phyloP scores from a whole-genome alignment of 2,797 vertebrate species.

The Sebastiscus albofasciatus region DNA sequence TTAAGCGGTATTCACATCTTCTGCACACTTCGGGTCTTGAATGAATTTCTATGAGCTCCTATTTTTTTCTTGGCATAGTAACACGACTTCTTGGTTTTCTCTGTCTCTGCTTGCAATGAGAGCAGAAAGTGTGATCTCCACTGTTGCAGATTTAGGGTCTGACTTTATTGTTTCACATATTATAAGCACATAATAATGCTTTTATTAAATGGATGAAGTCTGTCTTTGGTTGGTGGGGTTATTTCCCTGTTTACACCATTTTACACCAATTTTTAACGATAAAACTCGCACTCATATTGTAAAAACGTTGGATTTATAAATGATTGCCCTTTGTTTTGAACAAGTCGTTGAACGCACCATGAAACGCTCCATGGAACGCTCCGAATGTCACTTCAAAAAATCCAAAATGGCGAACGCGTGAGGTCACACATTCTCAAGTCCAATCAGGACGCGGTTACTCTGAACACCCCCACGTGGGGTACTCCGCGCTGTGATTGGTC shows the following conservation, averaged over 20 bases:
- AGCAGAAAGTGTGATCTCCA: conserved; percentile 3
- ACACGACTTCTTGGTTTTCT: conserved; percentile 9
- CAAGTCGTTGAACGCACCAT: conserved; percentile 76
- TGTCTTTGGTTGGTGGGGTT: not conserved
- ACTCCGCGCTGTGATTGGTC: conserved; percentile 70
- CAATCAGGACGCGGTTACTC: conserved; percentile 72
- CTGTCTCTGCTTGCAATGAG: not conserved
- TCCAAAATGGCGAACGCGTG: conserved; percentile 90
- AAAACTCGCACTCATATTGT: not conserved
- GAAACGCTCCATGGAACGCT: conserved; percentile 33
- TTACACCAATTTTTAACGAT: not conserved
- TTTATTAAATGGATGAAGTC: not conserved
- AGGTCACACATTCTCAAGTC: conserved; percentile 75
- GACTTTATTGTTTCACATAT: not conserved
- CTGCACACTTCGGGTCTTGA: conserved; percentile 21
- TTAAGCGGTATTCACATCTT: conserved; percentile 57
- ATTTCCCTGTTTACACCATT: not conserved
- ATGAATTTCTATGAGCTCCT: conserved; percentile 30
- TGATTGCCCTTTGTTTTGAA: conserved; percentile 80
- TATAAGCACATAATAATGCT: not conserved
- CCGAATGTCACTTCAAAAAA: conserved; percentile 82
- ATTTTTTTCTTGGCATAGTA: conserved; percentile 27
- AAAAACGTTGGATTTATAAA: conserved; percentile 53
- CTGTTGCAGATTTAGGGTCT: not conserved
- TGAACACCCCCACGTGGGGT: conserved; percentile 87